phyloP scores from a whole-genome alignment of 2,888 invertebrate species.

The Mayetiola destructor region DNA sequence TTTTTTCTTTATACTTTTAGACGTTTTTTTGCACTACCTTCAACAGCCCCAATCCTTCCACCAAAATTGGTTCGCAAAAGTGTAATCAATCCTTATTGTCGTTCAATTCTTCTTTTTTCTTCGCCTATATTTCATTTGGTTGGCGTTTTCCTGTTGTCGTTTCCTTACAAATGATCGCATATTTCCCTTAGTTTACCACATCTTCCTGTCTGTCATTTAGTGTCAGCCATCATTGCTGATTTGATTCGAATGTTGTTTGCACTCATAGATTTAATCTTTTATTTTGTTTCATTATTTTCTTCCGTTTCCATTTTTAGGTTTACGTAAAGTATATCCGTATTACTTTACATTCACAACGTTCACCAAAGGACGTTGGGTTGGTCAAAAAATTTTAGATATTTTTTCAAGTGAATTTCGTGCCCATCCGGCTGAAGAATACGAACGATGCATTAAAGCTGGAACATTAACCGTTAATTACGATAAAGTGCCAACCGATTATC shows the following conservation, averaged over 20 bases:
- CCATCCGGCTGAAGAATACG: conserved; percentile 86
- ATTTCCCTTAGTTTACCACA: neutral
- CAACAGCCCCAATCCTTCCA: neutral
- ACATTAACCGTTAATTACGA: conserved; percentile 89
- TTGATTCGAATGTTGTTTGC: no score
- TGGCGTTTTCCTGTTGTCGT: neutral
- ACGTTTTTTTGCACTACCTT: neutral
- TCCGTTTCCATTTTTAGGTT: conserved; percentile 43
- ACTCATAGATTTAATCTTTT: neutral
- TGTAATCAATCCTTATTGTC: neutral
- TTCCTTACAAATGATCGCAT: neutral
- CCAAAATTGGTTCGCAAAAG: no score
- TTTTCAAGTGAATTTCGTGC: conserved; percentile 86
- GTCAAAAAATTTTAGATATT: conserved; percentile 81
- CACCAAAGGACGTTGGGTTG: conserved; percentile 93
- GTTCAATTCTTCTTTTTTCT: no score
- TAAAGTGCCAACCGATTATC: conserved; percentile 78
- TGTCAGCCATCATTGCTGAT: neutral
- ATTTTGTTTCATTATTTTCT: neutral
- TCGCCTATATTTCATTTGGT: neutral
- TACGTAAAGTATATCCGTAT: conserved; percentile 93
- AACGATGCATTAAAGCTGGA: conserved; percentile 78
- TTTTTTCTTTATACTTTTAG: neutral
- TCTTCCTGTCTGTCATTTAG: neutral
- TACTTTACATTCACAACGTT: conserved; percentile 93